phyloP scores from a whole-genome alignment of 1,140 invertebrate species.

The Pseudomyrmex flavicornis region DNA sequence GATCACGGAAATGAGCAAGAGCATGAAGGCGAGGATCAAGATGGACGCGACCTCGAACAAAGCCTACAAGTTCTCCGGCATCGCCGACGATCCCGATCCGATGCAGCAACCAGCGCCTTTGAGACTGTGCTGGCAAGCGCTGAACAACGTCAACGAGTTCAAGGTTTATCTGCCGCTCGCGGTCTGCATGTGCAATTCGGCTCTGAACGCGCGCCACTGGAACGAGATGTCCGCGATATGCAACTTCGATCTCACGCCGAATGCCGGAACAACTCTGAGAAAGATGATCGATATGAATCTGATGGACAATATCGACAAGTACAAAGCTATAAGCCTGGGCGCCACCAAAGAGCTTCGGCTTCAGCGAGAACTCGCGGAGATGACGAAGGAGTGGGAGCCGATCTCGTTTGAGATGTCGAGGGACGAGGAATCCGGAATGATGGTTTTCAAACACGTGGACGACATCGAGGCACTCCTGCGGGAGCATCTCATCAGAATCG shows the following conservation, averaged over 20 bases:
- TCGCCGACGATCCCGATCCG: conserved; percentile 86
- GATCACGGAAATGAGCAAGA: conserved; percentile 86
- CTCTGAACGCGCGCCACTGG: conserved; percentile 89
- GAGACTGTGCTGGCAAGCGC: conserved; percentile 85
- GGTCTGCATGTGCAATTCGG: conserved; percentile 89
- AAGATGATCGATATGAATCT: conserved; percentile 88
- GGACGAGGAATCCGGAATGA: conserved; percentile 84
- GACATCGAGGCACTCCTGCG: conserved; percentile 88
- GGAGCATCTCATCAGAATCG: conserved; percentile 88
- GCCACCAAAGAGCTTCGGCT: conserved; percentile 89
- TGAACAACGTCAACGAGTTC: conserved; percentile 87
- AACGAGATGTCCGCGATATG: conserved; percentile 88
- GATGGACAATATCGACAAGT: conserved; percentile 87
- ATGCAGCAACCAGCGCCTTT: conserved; percentile 87
- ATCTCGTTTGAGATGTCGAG: conserved; percentile 85
- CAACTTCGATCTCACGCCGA: conserved; percentile 88
- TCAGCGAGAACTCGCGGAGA: conserved; percentile 86
- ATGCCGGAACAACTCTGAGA: conserved; percentile 87
- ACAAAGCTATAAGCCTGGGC: conserved; percentile 88
- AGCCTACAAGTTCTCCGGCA: conserved; percentile 82
- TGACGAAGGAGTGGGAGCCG: conserved; percentile 88
- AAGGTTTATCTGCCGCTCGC: conserved; percentile 88
- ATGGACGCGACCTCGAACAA: conserved; percentile 83
- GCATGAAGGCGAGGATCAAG: conserved; percentile 87
- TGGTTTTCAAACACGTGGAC: conserved; percentile 86